Evolutionary conservation across 2,888 invertebrate genomes (phyloP), one percentile per base, ranked within the genome.

Genomic region (Tiliacea aurago): DNA sequence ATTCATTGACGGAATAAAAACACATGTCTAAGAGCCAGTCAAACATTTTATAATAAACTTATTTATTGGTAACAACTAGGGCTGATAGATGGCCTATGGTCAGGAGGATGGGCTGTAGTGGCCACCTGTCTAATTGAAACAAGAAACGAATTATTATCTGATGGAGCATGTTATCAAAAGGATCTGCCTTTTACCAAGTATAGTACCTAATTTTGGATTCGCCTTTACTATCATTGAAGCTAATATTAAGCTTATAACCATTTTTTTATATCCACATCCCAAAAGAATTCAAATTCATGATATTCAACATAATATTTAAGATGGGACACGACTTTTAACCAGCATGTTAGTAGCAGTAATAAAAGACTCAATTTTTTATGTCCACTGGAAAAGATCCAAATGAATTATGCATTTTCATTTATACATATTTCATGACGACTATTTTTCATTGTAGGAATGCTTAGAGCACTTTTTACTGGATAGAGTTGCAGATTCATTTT

Each of bases 341-440:
- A 15, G 7, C 41, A 51, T 81, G 53, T 62, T 28, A 63, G 70
- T 59, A 64, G 61, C 64, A 56, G 66, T 76, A 63, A 79, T 80
- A 81, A 81, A 65, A 62, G 28, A 71, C 58, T 70, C 56, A 47
- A 73, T 65, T 55, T 51, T 62, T 62, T 61, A 82, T 68, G 53
- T 56, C 64, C 59, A 65, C 67, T 78, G 59, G 68, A 78, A 82
- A 78, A 82, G 61, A 78, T 68, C 73, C 78, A 73, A 82, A 80
- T 78, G 83, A 78, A 80, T 73, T 56, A 82, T 73, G 65, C 64
- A 78, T 82, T 68, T 59, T 18, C 55, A 56, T 78, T 66, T 71
- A 77, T 70, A 70, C 66, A 67, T 77, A 68, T 78, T 78, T 81
- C 72, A 73, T 73, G 59, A n/a, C 18, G 53, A 58, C 59, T 56